Evolutionary conservation across 2,888 invertebrate species (phyloP).

Genomic region (Lasioglossum pauxillum): DNA sequence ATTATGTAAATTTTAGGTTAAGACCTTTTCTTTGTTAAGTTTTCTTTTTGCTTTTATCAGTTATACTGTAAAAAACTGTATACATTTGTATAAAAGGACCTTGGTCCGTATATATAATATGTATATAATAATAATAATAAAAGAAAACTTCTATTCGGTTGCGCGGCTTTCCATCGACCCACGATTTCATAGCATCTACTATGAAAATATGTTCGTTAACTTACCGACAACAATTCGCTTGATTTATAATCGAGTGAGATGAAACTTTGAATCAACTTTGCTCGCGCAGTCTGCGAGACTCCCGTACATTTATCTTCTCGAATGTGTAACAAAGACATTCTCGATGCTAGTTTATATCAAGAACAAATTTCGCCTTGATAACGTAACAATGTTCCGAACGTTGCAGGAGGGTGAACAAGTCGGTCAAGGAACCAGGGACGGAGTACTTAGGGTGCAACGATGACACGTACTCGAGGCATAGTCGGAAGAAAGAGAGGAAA

Average conservation of each 20-base stretch:
- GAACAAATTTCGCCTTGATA: neutral
- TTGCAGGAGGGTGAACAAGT: neutral
- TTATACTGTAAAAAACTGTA: too few relatives aligned
- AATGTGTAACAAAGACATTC: too few relatives aligned
- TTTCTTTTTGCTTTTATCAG: too few relatives aligned
- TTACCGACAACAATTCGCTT: neutral
- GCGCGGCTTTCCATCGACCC: neutral
- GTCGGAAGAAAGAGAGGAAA: neutral
- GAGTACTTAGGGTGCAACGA: neutral
- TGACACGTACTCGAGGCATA: neutral
- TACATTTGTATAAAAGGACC: too few relatives aligned
- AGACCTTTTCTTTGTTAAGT: too few relatives aligned
- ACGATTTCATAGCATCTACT: neutral
- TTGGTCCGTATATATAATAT: too few relatives aligned
- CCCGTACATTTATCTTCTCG: too few relatives aligned
- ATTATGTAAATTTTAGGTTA: too few relatives aligned
- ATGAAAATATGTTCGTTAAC: neutral
- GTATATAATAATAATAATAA: too few relatives aligned
- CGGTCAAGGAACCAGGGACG: neutral
- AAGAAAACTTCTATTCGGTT: neutral
- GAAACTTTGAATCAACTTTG: neutral
- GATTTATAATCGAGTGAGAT: neutral
- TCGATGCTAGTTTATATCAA: neutral
- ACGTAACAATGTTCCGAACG: neutral
- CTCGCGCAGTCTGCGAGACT: too few relatives aligned